Base-by-base conservation (phyloP, 2,797 vertebrate species). In the Sitta carolinensis region DNA sequence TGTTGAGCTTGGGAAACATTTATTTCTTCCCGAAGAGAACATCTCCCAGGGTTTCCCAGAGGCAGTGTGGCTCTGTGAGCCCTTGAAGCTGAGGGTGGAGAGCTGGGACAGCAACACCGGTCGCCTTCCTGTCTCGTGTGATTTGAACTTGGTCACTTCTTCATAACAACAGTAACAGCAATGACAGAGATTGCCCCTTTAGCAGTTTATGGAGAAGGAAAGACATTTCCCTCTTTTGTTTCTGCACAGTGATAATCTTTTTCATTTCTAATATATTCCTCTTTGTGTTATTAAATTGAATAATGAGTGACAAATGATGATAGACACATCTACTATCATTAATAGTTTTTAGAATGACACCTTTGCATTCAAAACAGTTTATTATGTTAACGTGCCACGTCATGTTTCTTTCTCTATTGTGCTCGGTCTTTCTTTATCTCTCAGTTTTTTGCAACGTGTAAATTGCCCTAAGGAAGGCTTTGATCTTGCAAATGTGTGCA, bases 401-500 rank as follows among this genome's bases (percentile, higher is more conserved):
- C 63, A 27, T 45, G 20, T 38, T 85, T 89, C 74, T 89, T 76
- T 62, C 66, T 36, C 14, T 45, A 36, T 43, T 73, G 42, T 69
- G 34, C 70, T 87, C 50, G 66, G 42, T 54, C 86, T 61, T 51
- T 34, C 61, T 70, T 95, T 78, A 81, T 87, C 61, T 92, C 62
- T 76, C 27, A 25, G 19, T 50, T 85, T 87, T 81, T 63, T 77
- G 73, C n/a, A 72, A 47, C 4, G 16, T 67, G 76, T n/a, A 80
- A 85, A 95, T 76, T 89, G 69, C 48, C 40, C 59, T 45, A 72
- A 85, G 58, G 74, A 78, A 75, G 51, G 36, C 89, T 93, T 91
- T 94, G 79, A 89, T 93, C 87, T 85, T 87, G 47, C 40, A 84
- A 89, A 93, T 45, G 3, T 48, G 47, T 59, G 62, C n/a, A 62